Percentiles rank a stretch among this genome's conserved stretches.
phyloP scores from a whole-genome alignment of 2,888 invertebrate species.

The Temnothorax ravouxi region DNA sequence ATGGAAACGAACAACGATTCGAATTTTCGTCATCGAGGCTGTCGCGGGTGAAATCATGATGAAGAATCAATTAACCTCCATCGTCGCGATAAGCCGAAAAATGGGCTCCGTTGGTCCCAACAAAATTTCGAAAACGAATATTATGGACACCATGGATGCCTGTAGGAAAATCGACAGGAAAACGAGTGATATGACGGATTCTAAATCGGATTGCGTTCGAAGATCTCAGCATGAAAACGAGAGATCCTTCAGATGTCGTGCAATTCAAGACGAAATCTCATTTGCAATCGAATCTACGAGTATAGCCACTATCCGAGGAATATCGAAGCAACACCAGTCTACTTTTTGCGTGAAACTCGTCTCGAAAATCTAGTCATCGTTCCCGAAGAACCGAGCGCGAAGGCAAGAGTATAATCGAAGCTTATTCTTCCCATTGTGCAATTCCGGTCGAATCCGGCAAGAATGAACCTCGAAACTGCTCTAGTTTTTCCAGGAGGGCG shows the following conservation, averaged over 20 bases:
- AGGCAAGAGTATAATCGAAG: background rate
- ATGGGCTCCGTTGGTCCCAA: background rate
- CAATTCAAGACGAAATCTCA: background rate
- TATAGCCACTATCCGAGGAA: background rate
- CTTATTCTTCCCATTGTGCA: background rate
- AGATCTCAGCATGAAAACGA: background rate
- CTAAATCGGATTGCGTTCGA: background rate
- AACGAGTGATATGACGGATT: background rate
- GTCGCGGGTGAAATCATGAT: background rate
- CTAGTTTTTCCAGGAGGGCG: slow-evolving; percentile 10
- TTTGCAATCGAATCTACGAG: background rate
- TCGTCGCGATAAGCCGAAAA: background rate
- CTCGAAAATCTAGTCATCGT: background rate
- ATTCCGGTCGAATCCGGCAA: background rate
- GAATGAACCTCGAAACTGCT: slow-evolving; percentile 21
- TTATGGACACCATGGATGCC: background rate
- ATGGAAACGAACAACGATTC: background rate
- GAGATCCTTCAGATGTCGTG: background rate
- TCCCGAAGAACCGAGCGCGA: background rate
- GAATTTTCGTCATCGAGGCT: background rate
- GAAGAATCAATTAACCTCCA: background rate
- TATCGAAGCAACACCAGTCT: background rate
- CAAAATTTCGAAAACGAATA: background rate
- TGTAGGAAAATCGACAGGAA: background rate
- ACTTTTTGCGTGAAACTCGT: background rate